Percentiles rank a stretch among this genome's conserved stretches.
Conservation (phyloP, 2,113 vertebrate genomes). For the Ceuthmochares aereus region DNA sequence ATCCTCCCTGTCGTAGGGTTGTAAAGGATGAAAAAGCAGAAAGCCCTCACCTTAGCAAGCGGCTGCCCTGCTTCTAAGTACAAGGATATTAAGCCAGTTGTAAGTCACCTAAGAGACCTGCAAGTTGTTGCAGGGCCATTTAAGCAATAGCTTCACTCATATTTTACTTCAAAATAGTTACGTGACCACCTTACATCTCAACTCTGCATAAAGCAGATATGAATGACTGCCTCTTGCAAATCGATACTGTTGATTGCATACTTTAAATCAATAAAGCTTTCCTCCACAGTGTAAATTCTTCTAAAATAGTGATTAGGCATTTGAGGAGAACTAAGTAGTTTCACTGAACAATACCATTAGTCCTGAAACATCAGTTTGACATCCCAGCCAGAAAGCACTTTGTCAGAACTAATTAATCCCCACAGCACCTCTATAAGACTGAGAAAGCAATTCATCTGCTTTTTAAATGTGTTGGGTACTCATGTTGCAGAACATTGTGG, state of each 20-base stretch:
- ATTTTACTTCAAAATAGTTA: not conserved
- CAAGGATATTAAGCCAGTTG: not conserved
- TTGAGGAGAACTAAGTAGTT: slow-evolving; percentile 49
- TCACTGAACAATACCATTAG: slow-evolving; percentile 61
- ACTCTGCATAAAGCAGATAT: not conserved
- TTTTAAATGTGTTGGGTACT: slow-evolving; percentile 36
- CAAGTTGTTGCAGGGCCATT: not conserved
- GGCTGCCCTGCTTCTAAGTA: not conserved
- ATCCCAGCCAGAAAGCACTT: slow-evolving; percentile 59
- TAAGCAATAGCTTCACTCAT: not conserved
- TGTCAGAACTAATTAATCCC: slow-evolving; percentile 66
- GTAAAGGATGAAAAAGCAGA: not conserved
- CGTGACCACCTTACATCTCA: not conserved
- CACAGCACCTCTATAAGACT: slow-evolving; percentile 20
- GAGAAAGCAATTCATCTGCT: slow-evolving; percentile 46
- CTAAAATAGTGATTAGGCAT: slow-evolving; percentile 55
- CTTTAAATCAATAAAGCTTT: slow-evolving; percentile 65
- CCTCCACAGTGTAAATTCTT: slow-evolving; percentile 28
- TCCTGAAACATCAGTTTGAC: slow-evolving; percentile 61
- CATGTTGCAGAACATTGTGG: not conserved
- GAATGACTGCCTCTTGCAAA: slow-evolving; percentile 33
- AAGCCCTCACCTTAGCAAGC: not conserved
- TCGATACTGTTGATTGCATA: slow-evolving; percentile 19
- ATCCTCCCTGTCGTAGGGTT: not conserved
- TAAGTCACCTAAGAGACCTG: not conserved